Evolutionary conservation across 1,140 invertebrate species (phyloP).

Genomic region (Drosophila repleta): DNA sequence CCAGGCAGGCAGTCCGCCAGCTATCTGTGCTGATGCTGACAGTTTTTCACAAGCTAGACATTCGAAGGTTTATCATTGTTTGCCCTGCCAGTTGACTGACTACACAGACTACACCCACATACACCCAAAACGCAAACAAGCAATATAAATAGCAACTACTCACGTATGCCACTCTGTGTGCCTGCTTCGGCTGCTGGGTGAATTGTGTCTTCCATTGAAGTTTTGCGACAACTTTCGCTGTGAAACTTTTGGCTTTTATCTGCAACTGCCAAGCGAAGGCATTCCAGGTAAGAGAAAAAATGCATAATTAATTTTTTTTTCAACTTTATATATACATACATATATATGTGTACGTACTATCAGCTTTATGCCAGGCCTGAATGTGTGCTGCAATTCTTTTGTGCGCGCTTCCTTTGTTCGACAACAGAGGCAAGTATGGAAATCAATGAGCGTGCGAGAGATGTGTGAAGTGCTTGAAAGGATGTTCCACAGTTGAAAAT

Average conservation of each 20-base stretch:
- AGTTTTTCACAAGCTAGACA: constrained; percentile 52
- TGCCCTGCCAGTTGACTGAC: constrained; percentile 37
- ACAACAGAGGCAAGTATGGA: constrained; percentile 3
- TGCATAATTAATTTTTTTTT: constrained; percentile 69
- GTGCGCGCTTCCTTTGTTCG: constrained; percentile 49
- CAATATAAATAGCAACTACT: constrained; percentile 27
- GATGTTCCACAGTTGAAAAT: neutral
- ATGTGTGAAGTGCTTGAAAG: neutral
- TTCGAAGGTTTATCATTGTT: constrained; percentile 74
- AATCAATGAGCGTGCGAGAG: constrained; percentile 50
- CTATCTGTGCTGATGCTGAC: constrained; percentile 42
- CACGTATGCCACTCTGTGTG: neutral
- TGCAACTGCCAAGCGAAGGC: constrained; percentile 13
- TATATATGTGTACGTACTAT: constrained; percentile 31
- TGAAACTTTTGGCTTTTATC: constrained; percentile 21
- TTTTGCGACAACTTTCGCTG: constrained; percentile 39
- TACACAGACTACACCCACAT: neutral
- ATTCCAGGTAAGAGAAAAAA: constrained; percentile 37
- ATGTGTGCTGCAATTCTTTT: constrained; percentile 49
- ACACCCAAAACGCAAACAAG: neutral
- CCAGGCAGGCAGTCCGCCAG: too few relatives aligned
- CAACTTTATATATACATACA: neutral
- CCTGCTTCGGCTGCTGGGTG: neutral
- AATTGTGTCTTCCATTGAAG: constrained; percentile 22
- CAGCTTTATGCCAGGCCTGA: constrained; percentile 22